A percentile compares a stretch with the other conserved stretches of the same genome.
These are phyloP conservation scores for Gastrophysa polygoni DNA, from an alignment of 2,888 invertebrate species.

Conservation along the genomic window DNA sequence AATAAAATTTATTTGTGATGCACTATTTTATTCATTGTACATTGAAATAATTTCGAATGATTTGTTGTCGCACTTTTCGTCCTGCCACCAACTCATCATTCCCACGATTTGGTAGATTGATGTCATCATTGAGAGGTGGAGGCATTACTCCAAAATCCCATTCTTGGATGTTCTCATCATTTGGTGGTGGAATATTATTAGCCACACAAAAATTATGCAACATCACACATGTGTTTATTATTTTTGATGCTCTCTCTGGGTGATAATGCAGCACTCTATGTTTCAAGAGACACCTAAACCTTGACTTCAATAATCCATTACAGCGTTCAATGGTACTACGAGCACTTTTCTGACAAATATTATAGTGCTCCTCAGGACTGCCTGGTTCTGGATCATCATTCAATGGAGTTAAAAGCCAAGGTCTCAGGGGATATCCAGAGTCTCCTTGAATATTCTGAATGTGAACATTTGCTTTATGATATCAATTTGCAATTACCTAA, in stretches of 20 bases:
- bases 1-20: no score
- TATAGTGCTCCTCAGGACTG: slow-evolving; percentile 19
- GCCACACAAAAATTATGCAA: slow-evolving; percentile 28
- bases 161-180: neutral
- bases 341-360: slow-evolving; percentile 9
- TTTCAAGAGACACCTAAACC: slow-evolving; percentile 28
- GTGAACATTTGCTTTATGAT: neutral
- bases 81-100: slow-evolving; percentile 1
- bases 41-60: slow-evolving; percentile 3
- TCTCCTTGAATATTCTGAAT: slow-evolving; percentile 9
- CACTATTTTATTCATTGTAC: no score
- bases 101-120: neutral
- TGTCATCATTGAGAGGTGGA: neutral
- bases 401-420: slow-evolving; percentile 26
- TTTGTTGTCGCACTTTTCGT: slow-evolving; percentile 2
- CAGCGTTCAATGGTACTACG: slow-evolving; percentile 28
- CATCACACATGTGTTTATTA: slow-evolving; percentile 27
- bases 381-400: no score
- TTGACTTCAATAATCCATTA: slow-evolving; percentile 29
- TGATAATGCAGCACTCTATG: slow-evolving; percentile 29
- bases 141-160: neutral
- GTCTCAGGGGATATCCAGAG: slow-evolving; percentile 24
- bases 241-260: slow-evolving; percentile 20
- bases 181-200: slow-evolving; percentile 15
- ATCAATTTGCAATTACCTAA: slow-evolving; percentile 8